Base-by-base conservation (phyloP, 2,888 invertebrate genomes). In the Beris morrisii region DNA sequence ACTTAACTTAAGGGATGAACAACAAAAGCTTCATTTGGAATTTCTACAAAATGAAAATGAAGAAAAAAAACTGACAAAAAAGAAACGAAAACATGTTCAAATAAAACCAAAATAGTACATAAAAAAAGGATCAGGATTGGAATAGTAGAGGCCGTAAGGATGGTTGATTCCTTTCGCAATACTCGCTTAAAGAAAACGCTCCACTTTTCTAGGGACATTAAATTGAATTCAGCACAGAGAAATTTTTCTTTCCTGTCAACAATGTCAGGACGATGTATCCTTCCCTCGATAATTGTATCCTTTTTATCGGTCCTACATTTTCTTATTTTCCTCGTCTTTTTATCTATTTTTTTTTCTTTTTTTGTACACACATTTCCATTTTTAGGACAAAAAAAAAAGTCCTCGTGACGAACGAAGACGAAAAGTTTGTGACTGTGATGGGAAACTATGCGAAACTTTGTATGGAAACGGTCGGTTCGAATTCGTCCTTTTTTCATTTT, bases 161-260 rank as follows among this genome's bases (percentile, higher is more conserved):
- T 61, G 61, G 52, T 50, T 61, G 52, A 61, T 15, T 61, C 50
- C 61, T 43, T 32, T 11, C 50, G 4, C 15, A 52, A 6, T 22
- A 46, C 38, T 15, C 54, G 50, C 53, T 59, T 15, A 64, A 64
- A 64, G 43, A 65, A 65, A 52, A 48, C 4, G 56, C 28, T 15
- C 22, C n/a, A 38, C 43, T 53, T 58, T 68, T 53, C 50, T 46
- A 56, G 64, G 66, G 67, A 69, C 55, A 69, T 67, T 65, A 69
- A 67, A 69, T 67, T 69, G 69, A 69, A 69, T 67, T 69, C 65
- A 69, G 65, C 66, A 67, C 67, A 69, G 58, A 69, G 69, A 67
- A 67, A 64, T 64, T 65, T 67, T 65, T 67, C 56, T 65, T 69
- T 69, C 69, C 66, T 69, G 69, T 69, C 69, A 69, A 69, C 69